A percentile compares a stretch with the other conserved stretches of the same genome.
Evolutionary conservation across 2,797 vertebrate species (phyloP).

Genomic region (Labroides dimidiatus): DNA sequence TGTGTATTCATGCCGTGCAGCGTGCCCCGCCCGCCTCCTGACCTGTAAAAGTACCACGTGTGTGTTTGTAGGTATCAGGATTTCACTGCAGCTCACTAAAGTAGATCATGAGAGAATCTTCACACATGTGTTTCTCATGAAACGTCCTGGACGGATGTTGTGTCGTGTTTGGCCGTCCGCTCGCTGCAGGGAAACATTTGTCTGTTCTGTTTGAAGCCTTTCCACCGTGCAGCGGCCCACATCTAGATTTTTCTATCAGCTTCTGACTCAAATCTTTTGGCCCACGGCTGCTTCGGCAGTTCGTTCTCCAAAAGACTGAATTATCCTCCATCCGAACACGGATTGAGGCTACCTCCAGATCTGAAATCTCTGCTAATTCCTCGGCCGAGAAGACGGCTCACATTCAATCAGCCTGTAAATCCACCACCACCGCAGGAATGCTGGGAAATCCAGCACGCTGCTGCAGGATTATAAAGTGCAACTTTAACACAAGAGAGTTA

Average conservation of each 20-base stretch:
- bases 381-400: not conserved
- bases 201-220: conserved; percentile 34
- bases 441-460: not conserved
- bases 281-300: conserved; percentile 27
- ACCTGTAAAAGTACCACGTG: conserved; percentile 26
- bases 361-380: conserved; percentile 39
- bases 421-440: conserved; percentile 10
- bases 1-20: conserved; percentile 8
- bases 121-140: conserved; percentile 37
- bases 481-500: no score
- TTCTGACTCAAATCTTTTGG: conserved; percentile 31
- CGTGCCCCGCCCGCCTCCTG: conserved; percentile 9
- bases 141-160: conserved; percentile 28
- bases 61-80: conserved; percentile 24
- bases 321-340: conserved; percentile 51
- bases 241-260: conserved; percentile 32
- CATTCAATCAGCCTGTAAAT: conserved; percentile 17
- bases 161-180: conserved; percentile 3
- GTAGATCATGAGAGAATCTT: conserved; percentile 31
- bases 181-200: conserved; percentile 3
- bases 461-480: conserved; percentile 7
- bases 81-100: conserved; percentile 26
- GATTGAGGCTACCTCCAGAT: conserved; percentile 30
- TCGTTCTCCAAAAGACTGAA: conserved; percentile 38
- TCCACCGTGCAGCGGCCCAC: conserved; percentile 7